Percentiles rank a stretch among this genome's conserved stretches.
These are phyloP conservation scores for Cherax quadricarinatus DNA, from an alignment of 1,140 invertebrate species.

Conservation along the genomic window DNA sequence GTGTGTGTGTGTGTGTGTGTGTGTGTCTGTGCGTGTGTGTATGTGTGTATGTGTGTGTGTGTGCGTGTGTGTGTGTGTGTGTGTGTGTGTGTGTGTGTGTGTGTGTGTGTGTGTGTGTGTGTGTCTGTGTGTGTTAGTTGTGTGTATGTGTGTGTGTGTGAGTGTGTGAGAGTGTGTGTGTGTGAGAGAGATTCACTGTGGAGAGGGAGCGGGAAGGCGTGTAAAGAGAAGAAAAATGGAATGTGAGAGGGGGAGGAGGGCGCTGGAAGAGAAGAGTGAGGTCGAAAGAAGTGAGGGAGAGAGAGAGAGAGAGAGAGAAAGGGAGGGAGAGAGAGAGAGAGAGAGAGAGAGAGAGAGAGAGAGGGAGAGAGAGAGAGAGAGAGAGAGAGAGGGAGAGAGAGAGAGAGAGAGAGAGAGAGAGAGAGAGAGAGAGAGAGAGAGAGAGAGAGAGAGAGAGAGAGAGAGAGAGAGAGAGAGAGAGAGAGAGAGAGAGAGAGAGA, in stretches of 20 bases:
- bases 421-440: background rate
- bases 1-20: background rate
- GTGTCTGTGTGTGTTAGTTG: background rate
- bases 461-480: background rate
- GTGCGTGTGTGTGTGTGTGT: background rate
- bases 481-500: background rate
- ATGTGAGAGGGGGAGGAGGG: conserved; percentile 1
- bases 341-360: background rate
- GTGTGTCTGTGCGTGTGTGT: background rate
- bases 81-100: too few relatives aligned
- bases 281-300: background rate
- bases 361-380: background rate
- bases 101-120: conserved; percentile 13
- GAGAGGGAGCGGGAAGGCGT: background rate
- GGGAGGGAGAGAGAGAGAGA: background rate
- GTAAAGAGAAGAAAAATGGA: conserved; percentile 6
- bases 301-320: background rate
- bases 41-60: background rate
- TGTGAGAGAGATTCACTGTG: background rate
- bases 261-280: background rate
- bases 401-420: background rate
- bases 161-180: background rate
- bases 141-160: background rate
- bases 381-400: too few relatives aligned
- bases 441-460: background rate